Conservation (phyloP, 53 echinoderm and acorn worm species). For the Zoroaster sp. region DNA sequence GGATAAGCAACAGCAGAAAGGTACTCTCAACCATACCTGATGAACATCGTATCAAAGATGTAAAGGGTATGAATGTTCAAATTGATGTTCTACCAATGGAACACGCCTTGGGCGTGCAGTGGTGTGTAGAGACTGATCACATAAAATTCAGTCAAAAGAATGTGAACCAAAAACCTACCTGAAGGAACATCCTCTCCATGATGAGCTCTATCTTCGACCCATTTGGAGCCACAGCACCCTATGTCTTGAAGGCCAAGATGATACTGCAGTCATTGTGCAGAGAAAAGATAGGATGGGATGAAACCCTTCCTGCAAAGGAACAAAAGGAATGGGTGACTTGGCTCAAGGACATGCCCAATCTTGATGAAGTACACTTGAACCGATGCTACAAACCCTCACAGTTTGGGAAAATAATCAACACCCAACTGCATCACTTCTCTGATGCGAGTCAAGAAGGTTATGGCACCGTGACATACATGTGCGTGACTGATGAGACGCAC, state of each 20-base stretch:
- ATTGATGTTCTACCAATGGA: conserved; percentile 48
- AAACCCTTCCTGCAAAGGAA: conserved; percentile 37
- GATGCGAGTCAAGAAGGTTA: conserved; percentile 72
- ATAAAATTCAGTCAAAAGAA: too few relatives aligned
- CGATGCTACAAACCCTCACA: conserved; percentile 55
- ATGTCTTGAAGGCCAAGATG: conserved; percentile 60
- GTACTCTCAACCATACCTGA: conserved; percentile 53
- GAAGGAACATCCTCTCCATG: conserved; percentile 53
- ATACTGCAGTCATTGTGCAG: conserved; percentile 64
- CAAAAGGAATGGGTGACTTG: conserved; percentile 49
- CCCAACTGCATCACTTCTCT: conserved; percentile 68
- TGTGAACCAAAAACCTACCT: conserved; percentile 24
- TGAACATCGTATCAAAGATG: conserved; percentile 60
- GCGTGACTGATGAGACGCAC: neutral
- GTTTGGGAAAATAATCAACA: conserved; percentile 15
- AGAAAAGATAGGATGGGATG: conserved; percentile 68
- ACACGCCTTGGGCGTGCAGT: conserved; percentile 70
- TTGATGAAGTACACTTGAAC: conserved; percentile 23
- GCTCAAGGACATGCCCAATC: conserved; percentile 50
- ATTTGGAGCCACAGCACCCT: conserved; percentile 53
- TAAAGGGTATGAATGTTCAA: conserved; percentile 49
- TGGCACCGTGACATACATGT: conserved; percentile 59
- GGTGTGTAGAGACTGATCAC: conserved; percentile 60
- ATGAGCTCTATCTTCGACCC: conserved; percentile 66
- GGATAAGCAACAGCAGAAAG: conserved; percentile 54